These are phyloP conservation scores for Rhogogaster chlorosoma DNA, from an alignment of 2,888 invertebrate genomes.

Conservation along the genomic window DNA sequence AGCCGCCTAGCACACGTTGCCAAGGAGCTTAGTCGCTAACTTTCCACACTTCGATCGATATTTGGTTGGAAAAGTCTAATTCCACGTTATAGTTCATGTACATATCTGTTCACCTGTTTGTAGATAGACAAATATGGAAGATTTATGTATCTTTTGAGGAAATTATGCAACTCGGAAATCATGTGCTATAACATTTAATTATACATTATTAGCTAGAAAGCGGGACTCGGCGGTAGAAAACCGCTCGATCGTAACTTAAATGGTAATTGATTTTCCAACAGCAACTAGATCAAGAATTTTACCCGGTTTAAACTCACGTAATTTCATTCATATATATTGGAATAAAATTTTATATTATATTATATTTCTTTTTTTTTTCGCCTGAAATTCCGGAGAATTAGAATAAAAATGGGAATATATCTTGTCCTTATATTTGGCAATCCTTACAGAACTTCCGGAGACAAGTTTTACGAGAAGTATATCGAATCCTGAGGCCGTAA, in stretches of 20 bases:
- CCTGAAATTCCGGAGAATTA: background rate
- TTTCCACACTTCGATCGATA: slow-evolving; percentile 64
- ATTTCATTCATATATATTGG: background rate
- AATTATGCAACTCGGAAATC: slow-evolving; percentile 25
- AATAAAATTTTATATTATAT: too few relatives aligned
- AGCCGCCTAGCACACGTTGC: slow-evolving; percentile 68
- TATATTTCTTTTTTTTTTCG: too few relatives aligned
- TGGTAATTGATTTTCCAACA: slow-evolving; percentile 29
- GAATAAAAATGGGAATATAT: background rate
- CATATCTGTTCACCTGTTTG: background rate
- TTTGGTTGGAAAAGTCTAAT: slow-evolving; percentile 52
- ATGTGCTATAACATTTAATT: slow-evolving; percentile 39
- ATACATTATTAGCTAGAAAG: slow-evolving; percentile 24
- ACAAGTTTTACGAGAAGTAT: slow-evolving; percentile 99
- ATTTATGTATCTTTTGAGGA: slow-evolving; percentile 33
- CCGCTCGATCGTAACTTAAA: slow-evolving; percentile 23
- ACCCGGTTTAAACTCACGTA: background rate
- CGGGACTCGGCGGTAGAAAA: background rate
- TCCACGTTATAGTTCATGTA: background rate
- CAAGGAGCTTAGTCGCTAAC: slow-evolving; percentile 63
- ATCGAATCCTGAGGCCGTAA: slow-evolving; percentile 99
- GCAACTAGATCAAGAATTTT: background rate
- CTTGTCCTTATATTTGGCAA: background rate
- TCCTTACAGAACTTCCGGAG: slow-evolving; percentile 91
- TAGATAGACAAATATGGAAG: background rate